phyloP scores from a whole-genome alignment of 1,140 invertebrate species.

The Melitaea cinxia region DNA sequence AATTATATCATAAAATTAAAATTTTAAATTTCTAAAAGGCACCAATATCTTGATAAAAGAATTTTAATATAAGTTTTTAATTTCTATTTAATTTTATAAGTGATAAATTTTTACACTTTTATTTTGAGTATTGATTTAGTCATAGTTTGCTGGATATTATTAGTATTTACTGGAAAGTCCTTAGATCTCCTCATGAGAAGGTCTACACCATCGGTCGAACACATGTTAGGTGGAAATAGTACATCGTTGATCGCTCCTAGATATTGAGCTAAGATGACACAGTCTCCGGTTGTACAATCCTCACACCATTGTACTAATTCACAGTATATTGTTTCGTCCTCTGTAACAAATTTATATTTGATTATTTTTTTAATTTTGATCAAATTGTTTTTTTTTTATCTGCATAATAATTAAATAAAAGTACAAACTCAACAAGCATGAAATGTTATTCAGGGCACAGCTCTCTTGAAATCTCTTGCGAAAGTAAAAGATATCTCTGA shows the following conservation, averaged over 20 bases:
- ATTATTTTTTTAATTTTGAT: background rate
- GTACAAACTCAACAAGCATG: constrained; percentile 52
- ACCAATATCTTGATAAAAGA: too few species aligned
- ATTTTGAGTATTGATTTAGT: too few species aligned
- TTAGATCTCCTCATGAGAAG: constrained; percentile 85
- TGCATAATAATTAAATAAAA: background rate
- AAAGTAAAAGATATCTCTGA: constrained; percentile 86
- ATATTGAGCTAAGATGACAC: constrained; percentile 84
- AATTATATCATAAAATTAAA: too few species aligned
- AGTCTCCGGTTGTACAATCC: constrained; percentile 61
- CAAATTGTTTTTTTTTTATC: background rate
- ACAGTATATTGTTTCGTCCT: constrained; percentile 83
- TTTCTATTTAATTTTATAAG: too few species aligned
- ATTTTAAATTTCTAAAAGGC: too few species aligned
- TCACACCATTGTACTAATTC: constrained; percentile 85
- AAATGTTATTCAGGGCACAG: constrained; percentile 73
- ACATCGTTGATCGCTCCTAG: constrained; percentile 84
- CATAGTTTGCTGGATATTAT: too few species aligned
- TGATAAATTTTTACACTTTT: too few species aligned
- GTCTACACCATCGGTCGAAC: constrained; percentile 83
- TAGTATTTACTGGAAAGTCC: constrained; percentile 83
- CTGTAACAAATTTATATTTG: constrained; percentile 55
- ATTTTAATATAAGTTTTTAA: too few species aligned
- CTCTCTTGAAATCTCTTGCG: constrained; percentile 83
- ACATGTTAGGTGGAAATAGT: constrained; percentile 83